Evolutionary conservation across 2,888 invertebrate species (phyloP).

Genomic region (Thera obeliscata): DNA sequence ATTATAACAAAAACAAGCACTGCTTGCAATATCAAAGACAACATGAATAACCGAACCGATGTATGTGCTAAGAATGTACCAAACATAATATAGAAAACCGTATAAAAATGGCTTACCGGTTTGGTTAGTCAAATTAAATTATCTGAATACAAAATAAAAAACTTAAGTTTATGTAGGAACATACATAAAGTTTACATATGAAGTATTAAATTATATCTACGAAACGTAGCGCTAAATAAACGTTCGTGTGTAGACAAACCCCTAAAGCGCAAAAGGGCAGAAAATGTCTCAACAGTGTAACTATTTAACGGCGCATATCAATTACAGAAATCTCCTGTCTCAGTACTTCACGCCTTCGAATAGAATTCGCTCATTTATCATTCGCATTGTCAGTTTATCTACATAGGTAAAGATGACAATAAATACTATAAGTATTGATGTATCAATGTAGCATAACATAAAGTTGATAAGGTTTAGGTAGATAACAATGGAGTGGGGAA

Average conservation of each 20-base stretch:
- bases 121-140: neutral
- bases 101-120: neutral
- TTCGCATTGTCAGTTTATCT: no score
- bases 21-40: neutral
- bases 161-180: neutral
- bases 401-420: no score
- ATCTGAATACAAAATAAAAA: neutral
- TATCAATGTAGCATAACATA: no score
- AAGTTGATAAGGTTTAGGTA: no score
- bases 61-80: neutral
- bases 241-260: neutral
- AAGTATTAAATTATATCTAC: neutral
- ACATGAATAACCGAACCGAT: neutral
- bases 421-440: no score
- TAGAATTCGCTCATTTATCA: no score
- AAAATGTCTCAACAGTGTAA: no score
- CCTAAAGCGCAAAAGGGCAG: neutral
- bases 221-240: neutral
- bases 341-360: no score
- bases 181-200: neutral
- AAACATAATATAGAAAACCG: no score
- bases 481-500: no score
- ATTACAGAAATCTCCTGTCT: no score
- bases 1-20: constrained; percentile 1
- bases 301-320: no score